phyloP scores from a whole-genome alignment of 53 echinoderm and acorn worm genomes.

The Arbacia lixula region DNA sequence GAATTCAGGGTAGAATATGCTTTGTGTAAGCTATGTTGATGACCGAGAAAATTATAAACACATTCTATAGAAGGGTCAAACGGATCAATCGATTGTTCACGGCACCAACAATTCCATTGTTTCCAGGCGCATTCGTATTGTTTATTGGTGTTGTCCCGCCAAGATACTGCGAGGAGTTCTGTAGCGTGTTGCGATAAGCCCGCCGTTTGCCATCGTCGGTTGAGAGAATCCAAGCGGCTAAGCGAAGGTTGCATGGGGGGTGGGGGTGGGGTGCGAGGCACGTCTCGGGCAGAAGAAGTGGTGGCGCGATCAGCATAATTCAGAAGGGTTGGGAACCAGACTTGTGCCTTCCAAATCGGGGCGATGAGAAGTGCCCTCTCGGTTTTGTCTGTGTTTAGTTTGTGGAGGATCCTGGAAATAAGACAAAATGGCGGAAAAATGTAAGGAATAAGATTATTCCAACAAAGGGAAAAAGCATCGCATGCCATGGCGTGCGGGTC shows the following conservation, averaged over 20 bases:
- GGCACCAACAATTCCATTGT: slow-evolving; percentile 37
- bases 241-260: no score
- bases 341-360: slow-evolving; percentile 53
- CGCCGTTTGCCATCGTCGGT: no score
- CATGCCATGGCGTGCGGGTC: background rate
- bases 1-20: no score
- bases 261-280: background rate
- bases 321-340: slow-evolving; percentile 62
- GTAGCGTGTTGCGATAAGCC: slow-evolving; percentile 56
- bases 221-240: no score
- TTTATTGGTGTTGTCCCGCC: slow-evolving; percentile 48
- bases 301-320: slow-evolving; percentile 42
- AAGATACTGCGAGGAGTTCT: slow-evolving; percentile 55
- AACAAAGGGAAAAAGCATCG: slow-evolving; percentile 32
- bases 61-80: no score
- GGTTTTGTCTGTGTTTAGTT: background rate
- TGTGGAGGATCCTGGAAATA: slow-evolving; percentile 17
- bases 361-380: background rate
- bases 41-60: no score
- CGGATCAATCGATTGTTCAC: background rate
- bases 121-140: slow-evolving; percentile 58
- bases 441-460: no score
- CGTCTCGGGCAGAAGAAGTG: slow-evolving; percentile 54
- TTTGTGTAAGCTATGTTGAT: no score
- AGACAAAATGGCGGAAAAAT: slow-evolving; percentile 20